These are phyloP conservation scores for Cyphomyrus plagiostoma DNA, from an alignment of 2,113 vertebrate species.

Conservation along the genomic window DNA sequence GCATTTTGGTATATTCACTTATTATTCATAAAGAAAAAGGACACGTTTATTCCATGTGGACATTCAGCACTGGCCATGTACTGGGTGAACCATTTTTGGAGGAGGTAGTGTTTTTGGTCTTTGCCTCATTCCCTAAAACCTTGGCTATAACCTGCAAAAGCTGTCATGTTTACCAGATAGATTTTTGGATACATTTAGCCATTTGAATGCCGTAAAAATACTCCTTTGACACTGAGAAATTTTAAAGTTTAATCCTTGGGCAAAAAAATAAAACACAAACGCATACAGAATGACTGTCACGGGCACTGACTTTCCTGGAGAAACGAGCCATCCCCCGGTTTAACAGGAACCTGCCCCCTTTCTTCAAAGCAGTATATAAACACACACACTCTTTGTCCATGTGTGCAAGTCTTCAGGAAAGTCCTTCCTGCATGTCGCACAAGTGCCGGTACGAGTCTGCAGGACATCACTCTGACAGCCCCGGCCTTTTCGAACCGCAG, in stretches of 20 bases:
- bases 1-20: slow-evolving; percentile 58
- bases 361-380: background rate
- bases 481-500: background rate
- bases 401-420: background rate
- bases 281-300: background rate
- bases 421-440: background rate
- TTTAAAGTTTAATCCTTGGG: background rate
- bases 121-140: slow-evolving; percentile 53
- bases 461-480: background rate
- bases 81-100: slow-evolving; percentile 56
- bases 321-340: background rate
- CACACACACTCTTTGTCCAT: background rate
- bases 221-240: background rate
- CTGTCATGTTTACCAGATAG: slow-evolving; percentile 5
- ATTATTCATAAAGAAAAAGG: slow-evolving; percentile 38
- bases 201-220: slow-evolving; percentile 6
- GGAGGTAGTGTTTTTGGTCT: slow-evolving; percentile 73
- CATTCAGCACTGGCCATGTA: slow-evolving; percentile 52
- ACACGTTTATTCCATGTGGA: slow-evolving; percentile 39
- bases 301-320: background rate
- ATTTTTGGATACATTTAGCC: slow-evolving; percentile 14
- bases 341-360: background rate
- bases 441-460: background rate
- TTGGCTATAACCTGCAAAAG: slow-evolving; percentile 30
- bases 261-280: background rate